These are phyloP conservation scores for Drosophila kuntzei DNA, from an alignment of 2,888 invertebrate genomes.

Conservation along the genomic window DNA sequence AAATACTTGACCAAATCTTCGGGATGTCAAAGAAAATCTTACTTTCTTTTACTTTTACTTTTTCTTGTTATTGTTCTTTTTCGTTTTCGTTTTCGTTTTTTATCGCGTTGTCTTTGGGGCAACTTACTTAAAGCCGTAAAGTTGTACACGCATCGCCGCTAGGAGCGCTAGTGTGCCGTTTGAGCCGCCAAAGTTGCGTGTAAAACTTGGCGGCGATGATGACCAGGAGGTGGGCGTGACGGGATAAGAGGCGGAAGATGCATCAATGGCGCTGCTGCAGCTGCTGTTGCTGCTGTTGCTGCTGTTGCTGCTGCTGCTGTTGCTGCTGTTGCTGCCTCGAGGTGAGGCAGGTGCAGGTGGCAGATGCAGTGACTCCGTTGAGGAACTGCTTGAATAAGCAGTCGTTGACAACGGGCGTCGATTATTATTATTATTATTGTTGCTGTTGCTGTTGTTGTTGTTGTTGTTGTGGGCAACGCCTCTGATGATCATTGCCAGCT, in stretches of 20 bases:
- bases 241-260: slow-evolving; percentile 60
- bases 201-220: slow-evolving; percentile 67
- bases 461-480: slow-evolving; percentile 56
- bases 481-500: slow-evolving; percentile 67
- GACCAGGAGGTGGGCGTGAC: slow-evolving; percentile 79
- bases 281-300: slow-evolving; percentile 23
- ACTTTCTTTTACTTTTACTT: no score
- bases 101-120: slow-evolving; percentile 2
- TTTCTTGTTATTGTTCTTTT: no score
- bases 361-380: slow-evolving; percentile 74
- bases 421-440: slow-evolving; percentile 23
- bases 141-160: slow-evolving; percentile 61
- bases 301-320: slow-evolving; percentile 28
- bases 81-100: not conserved
- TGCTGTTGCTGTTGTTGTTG: slow-evolving; percentile 23
- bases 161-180: slow-evolving; percentile 53
- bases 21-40: no score
- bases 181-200: slow-evolving; percentile 37
- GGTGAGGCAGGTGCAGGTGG: slow-evolving; percentile 27
- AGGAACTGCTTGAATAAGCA: slow-evolving; percentile 62
- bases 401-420: slow-evolving; percentile 52
- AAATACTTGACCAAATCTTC: no score
- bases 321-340: slow-evolving; percentile 43
- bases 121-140: slow-evolving; percentile 67
- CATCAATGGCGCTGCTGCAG: slow-evolving; percentile 26